A percentile compares a stretch with the other conserved stretches of the same genome.
Evolutionary conservation across 2,113 vertebrate genomes (phyloP).

Genomic region (Sus scrofa): T2T-Sscrofa CM000822.6:67783501-67784000

Average conservation of each 20-base stretch:
- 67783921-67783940: not conserved
- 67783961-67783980: constrained; percentile 16
- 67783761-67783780: constrained; percentile 61
- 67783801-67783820: constrained; percentile 2
- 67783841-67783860: not conserved
- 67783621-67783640: constrained; percentile 64
- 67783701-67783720: constrained; percentile 61
- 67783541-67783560: constrained; percentile 12
- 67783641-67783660: constrained; percentile 65
- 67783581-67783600: constrained; percentile 60
- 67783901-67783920: constrained; percentile 49
- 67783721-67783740: constrained; percentile 73
- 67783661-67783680: constrained; percentile 48
- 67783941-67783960: not conserved
- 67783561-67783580: constrained; percentile 42
- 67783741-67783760: constrained; percentile 61
- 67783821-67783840: not conserved
- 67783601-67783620: constrained; percentile 38
- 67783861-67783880: not conserved
- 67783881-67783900: constrained; percentile 46
- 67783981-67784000: not conserved
- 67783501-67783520: not conserved
- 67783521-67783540: not conserved
- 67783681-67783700: constrained; percentile 30
- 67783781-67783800: constrained; percentile 61